Evolutionary conservation across 37 sponge, comb jelly and placozoan species (phyloP), one percentile per base, ranked within the genome.

Genomic region (Tethya wilhelma): DNA sequence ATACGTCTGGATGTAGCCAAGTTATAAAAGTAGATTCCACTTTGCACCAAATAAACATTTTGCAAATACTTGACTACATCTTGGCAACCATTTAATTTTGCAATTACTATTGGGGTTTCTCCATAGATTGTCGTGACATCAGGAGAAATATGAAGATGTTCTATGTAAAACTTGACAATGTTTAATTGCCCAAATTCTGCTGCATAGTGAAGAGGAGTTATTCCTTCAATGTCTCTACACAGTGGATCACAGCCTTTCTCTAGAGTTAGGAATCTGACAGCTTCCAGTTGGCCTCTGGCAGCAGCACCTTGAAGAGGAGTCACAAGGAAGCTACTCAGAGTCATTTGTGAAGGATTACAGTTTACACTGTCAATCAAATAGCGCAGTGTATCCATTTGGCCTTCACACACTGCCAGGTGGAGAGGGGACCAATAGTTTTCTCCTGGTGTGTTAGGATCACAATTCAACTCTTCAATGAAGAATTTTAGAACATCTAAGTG

Each of bases 281-380:
- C 1, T 0, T 72, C 56, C 28, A 72, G 5, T 4, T 72, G 73
- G 25, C 73, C 73, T 44, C 53, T 44, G 1, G 8, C 7, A 29
- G 73, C 25, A 53, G 73, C 73, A 26, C 45, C 31, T 28, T 72
- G 73, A 55, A 72, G 73, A 29, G 73, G 55, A 53, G 56, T 72
- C 1, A 59, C 62, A 5, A n/a, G n/a, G n/a, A n/a, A n/a, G n/a
- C n/a, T n/a, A n/a, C n/a, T n/a, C n/a, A n/a, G n/a, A n/a, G n/a
- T n/a, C n/a, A n/a, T n/a, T n/a, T n/a, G n/a, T n/a, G n/a, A n/a
- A n/a, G n/a, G n/a, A n/a, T 49, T 44, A 33, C 73, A 72, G 33
- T 53, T 7, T 72, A 20, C 44, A 12, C 17, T 56, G 26, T 72
- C 30, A 1, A 49, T 4, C 8, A 53, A 46, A 46, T 44, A 72